These are phyloP conservation scores for Epicampocera succincta DNA, from an alignment of 2,888 invertebrate species.

Conservation along the genomic window DNA sequence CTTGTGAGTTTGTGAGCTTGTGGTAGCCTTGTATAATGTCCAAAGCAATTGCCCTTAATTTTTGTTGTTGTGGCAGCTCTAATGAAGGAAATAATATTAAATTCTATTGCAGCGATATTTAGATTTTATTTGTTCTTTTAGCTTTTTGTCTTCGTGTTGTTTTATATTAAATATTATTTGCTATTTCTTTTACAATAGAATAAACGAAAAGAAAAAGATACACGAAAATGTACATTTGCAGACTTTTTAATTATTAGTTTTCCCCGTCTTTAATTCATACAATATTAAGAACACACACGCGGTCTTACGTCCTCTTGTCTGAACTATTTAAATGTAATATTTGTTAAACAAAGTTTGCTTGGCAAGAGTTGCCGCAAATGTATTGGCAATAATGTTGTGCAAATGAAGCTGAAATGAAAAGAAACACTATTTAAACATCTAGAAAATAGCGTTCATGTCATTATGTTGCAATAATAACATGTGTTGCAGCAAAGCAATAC, in stretches of 20 bases:
- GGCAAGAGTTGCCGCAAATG: slow-evolving; percentile 17
- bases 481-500: slow-evolving; percentile 36
- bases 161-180: slow-evolving; percentile 52
- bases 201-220: not conserved
- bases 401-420: slow-evolving; percentile 22
- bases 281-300: slow-evolving; percentile 63
- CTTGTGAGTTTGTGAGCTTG: slow-evolving; percentile 13
- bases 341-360: slow-evolving; percentile 51
- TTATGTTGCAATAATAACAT: slow-evolving; percentile 62
- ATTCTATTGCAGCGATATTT: slow-evolving; percentile 58
- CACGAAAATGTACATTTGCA: slow-evolving; percentile 29
- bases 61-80: slow-evolving; percentile 19
- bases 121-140: slow-evolving; percentile 50
- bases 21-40: slow-evolving; percentile 64
- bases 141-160: slow-evolving; percentile 20
- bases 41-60: slow-evolving; percentile 66
- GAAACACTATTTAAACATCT: slow-evolving; percentile 12
- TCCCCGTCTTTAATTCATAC: not conserved
- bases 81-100: slow-evolving; percentile 20
- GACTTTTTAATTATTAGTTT: slow-evolving; percentile 62
- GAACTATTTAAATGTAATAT: slow-evolving; percentile 54
- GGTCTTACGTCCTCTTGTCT: slow-evolving; percentile 27
- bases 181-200: slow-evolving; percentile 15
- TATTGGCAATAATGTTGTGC: slow-evolving; percentile 28
- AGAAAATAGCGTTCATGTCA: slow-evolving; percentile 62